phyloP scores from a whole-genome alignment of 2,888 invertebrate genomes.

The Lissocephala sabroskyi region DNA sequence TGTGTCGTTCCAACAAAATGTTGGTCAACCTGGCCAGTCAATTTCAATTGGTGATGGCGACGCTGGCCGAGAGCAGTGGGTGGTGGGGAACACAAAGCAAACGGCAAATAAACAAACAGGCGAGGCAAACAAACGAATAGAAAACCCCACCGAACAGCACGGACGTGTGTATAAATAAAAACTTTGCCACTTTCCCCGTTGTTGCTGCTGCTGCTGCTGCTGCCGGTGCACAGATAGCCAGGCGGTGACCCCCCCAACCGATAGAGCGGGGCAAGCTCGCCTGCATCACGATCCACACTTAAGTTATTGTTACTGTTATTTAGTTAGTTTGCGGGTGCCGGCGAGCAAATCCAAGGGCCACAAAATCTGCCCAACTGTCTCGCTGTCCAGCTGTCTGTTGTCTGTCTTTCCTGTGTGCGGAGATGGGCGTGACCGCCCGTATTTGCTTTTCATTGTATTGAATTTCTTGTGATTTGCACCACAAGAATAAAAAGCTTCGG shows the following conservation, averaged over 20 bases:
- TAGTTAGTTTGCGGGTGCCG: slow-evolving; percentile 54
- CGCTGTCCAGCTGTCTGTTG: background rate
- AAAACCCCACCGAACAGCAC: slow-evolving; percentile 43
- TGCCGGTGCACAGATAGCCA: background rate
- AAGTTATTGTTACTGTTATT: slow-evolving; percentile 65
- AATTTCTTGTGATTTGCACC: slow-evolving; percentile 43
- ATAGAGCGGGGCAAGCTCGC: background rate
- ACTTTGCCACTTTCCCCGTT: slow-evolving; percentile 60
- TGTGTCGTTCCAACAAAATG: background rate
- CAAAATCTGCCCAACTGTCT: too few relatives aligned
- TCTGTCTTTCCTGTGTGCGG: background rate
- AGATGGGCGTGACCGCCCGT: slow-evolving; percentile 21
- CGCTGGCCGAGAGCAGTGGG: slow-evolving; percentile 38
- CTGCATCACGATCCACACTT: slow-evolving; percentile 48
- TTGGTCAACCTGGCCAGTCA: slow-evolving; percentile 38
- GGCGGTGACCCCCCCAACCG: background rate
- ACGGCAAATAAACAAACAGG: slow-evolving; percentile 57
- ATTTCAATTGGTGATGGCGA: too few relatives aligned
- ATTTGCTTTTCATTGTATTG: slow-evolving; percentile 55
- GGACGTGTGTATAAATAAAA: slow-evolving; percentile 60
- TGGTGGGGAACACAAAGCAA: slow-evolving; percentile 56
- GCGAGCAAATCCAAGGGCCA: too few relatives aligned
- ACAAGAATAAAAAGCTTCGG: slow-evolving; percentile 30
- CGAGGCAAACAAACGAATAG: slow-evolving; percentile 34
- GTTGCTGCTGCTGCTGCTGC: slow-evolving; percentile 17